These are phyloP conservation scores for Temnothorax ravouxi DNA, from an alignment of 2,888 invertebrate genomes.

Conservation along the genomic window DNA sequence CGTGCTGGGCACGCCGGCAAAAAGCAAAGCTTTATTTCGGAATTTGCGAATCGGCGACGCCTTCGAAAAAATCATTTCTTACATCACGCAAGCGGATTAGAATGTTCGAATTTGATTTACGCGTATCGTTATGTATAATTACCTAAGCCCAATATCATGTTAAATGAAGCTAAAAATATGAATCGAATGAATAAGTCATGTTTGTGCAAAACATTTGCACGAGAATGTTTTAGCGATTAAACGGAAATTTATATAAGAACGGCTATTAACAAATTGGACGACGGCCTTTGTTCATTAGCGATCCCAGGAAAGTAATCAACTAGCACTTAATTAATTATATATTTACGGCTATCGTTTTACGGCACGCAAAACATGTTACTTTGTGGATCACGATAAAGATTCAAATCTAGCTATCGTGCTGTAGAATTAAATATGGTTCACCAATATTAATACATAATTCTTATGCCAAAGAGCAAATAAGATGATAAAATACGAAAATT, in stretches of 20 bases:
- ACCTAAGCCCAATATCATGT: neutral
- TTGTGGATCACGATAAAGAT: constrained; percentile 14
- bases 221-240: constrained; percentile 7
- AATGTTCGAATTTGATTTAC: neutral
- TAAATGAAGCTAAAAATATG: neutral
- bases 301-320: constrained; percentile 31
- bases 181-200: neutral
- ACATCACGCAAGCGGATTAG: constrained; percentile 15
- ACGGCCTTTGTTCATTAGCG: neutral
- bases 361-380: constrained; percentile 28
- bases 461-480: neutral
- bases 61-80: neutral
- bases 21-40: constrained; percentile 57
- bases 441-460: neutral
- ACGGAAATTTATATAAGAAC: constrained; percentile 10
- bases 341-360: constrained; percentile 30
- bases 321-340: constrained; percentile 40
- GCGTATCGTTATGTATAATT: neutral
- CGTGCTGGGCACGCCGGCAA: constrained; percentile 68
- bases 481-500: neutral
- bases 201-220: neutral
- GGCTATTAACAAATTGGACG: constrained; percentile 30
- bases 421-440: constrained; percentile 1
- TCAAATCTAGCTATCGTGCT: constrained; percentile 9
- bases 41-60: constrained; percentile 56